Conservation (phyloP, 2,113 vertebrate species). For the Corydoras sp. region DNA sequence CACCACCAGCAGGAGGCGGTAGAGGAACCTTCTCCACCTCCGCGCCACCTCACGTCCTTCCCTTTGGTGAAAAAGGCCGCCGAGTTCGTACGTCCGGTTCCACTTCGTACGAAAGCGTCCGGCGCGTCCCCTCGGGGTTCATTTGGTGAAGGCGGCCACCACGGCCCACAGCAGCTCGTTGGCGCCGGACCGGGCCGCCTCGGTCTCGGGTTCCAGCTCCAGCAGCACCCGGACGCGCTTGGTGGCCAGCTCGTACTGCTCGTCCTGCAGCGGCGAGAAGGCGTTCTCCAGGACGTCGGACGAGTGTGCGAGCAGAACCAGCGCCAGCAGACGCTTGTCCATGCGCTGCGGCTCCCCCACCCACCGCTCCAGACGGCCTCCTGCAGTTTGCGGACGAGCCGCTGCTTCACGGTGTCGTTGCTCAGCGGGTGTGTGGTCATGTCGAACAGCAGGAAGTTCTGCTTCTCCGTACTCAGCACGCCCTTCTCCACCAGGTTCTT, state of each 20-base stretch:
- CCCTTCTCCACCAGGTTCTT: slow-evolving; percentile 98
- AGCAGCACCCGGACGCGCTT: slow-evolving; percentile 90
- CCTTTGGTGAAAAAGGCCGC: slow-evolving; percentile 25
- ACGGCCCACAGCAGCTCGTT: slow-evolving; percentile 96
- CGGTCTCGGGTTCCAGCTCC: slow-evolving; percentile 90
- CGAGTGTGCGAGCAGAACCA: slow-evolving; percentile 90
- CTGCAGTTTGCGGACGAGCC: slow-evolving; percentile 93
- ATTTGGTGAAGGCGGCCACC: slow-evolving; percentile 57
- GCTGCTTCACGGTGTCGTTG: slow-evolving; percentile 90
- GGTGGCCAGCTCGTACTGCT: slow-evolving; percentile 95
- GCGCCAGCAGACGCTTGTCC: slow-evolving; percentile 89
- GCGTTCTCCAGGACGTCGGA: slow-evolving; percentile 96
- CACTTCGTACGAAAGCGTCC: too few relatives aligned
- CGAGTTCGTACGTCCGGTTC: too few relatives aligned
- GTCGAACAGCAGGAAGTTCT: slow-evolving; percentile 98
- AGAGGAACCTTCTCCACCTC: slow-evolving; percentile 10
- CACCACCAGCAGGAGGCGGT: slow-evolving; percentile 33
- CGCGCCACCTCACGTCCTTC: slow-evolving; percentile 4
- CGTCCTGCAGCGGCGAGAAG: slow-evolving; percentile 89
- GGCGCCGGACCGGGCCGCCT: slow-evolving; percentile 81
- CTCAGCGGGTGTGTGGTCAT: slow-evolving; percentile 98
- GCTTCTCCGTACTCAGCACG: slow-evolving; percentile 94
- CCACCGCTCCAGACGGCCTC: slow-evolving; percentile 94
- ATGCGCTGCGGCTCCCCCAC: slow-evolving; percentile 92
- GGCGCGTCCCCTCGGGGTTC: background rate